These are phyloP conservation scores for Drosophila leonis DNA, from an alignment of 2,888 invertebrate species.

Conservation along the genomic window DNA sequence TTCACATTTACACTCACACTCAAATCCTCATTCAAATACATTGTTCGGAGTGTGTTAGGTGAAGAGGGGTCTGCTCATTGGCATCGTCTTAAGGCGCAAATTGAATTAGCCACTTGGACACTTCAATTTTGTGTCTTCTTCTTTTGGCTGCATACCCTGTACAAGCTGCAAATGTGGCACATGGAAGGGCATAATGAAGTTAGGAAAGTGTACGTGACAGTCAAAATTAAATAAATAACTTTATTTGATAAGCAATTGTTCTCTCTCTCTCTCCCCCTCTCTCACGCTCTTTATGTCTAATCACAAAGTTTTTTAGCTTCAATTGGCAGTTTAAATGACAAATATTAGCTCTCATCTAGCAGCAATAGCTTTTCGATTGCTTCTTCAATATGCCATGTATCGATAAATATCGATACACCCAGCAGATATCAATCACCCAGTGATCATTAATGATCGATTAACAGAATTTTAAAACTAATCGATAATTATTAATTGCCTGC, in stretches of 20 bases:
- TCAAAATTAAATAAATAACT: too few relatives aligned
- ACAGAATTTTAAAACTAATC: too few relatives aligned
- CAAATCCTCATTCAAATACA: conserved; percentile 29
- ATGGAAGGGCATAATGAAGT: background rate
- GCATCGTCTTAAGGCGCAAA: conserved; percentile 59
- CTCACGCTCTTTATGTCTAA: too few relatives aligned
- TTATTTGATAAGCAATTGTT: too few relatives aligned
- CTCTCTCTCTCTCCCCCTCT: background rate
- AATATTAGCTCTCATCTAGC: background rate
- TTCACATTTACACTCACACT: conserved; percentile 12
- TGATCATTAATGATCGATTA: too few relatives aligned
- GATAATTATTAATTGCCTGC: too few relatives aligned
- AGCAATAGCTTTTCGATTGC: background rate
- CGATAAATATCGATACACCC: too few relatives aligned
- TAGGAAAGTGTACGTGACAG: too few relatives aligned
- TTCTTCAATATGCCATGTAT: too few relatives aligned
- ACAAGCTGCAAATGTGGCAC: background rate
- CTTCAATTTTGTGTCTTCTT: conserved; percentile 11
- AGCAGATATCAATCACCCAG: too few relatives aligned
- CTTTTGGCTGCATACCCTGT: conserved; percentile 14
- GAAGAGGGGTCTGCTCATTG: conserved; percentile 5
- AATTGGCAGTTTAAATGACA: too few relatives aligned
- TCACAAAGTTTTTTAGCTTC: background rate
- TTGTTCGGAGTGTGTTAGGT: conserved; percentile 6
- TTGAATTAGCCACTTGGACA: conserved; percentile 70